These are phyloP conservation scores for Drosophila neutralis DNA, from an alignment of 2,888 invertebrate genomes.

Conservation along the genomic window DNA sequence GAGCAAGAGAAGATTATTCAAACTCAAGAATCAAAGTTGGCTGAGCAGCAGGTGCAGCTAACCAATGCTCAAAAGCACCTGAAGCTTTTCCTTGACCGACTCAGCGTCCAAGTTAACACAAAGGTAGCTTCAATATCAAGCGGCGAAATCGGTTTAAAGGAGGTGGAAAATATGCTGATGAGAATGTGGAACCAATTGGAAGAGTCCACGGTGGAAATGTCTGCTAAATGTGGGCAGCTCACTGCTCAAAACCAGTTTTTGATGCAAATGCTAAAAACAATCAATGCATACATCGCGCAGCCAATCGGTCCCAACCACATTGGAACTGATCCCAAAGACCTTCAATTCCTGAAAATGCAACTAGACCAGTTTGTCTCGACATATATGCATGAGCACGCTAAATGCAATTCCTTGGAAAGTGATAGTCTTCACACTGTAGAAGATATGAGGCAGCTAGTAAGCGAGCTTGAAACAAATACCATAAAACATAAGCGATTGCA, in stretches of 20 bases:
- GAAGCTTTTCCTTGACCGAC: not conserved
- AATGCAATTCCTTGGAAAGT: not conserved
- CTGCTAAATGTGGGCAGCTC: not conserved
- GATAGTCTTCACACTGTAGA: not conserved
- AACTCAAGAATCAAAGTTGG: conserved; percentile 8
- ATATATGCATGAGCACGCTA: not conserved
- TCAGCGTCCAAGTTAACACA: not conserved
- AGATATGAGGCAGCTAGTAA: not conserved
- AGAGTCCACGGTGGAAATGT: not conserved
- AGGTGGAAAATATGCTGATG: conserved; percentile 52
- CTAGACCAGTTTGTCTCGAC: not conserved
- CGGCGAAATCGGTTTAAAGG: conserved; percentile 27
- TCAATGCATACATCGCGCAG: not conserved
- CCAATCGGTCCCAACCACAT: not conserved
- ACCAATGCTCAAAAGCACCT: not conserved
- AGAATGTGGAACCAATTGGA: conserved; percentile 26
- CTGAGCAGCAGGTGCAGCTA: not conserved
- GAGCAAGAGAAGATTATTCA: not conserved
- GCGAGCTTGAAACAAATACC: not conserved
- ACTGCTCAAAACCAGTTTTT: not conserved
- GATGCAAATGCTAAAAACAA: not conserved
- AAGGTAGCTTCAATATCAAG: not conserved
- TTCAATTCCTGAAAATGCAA: not conserved
- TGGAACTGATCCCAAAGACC: not conserved
- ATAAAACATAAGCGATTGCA: not conserved